These are phyloP conservation scores for Drosophila rufa DNA, from an alignment of 1,140 invertebrate genomes.

Conservation along the genomic window DNA sequence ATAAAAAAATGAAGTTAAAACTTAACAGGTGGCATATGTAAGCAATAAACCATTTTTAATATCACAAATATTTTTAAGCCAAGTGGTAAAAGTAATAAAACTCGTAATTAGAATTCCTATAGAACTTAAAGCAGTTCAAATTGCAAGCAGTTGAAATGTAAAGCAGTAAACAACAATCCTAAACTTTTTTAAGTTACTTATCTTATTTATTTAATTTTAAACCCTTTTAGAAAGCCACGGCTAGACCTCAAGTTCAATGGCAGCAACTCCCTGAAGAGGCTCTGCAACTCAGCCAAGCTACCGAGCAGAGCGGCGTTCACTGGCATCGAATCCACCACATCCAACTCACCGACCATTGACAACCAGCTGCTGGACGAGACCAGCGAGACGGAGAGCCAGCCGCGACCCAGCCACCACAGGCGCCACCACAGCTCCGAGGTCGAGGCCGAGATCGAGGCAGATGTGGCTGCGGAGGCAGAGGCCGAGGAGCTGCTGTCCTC, in stretches of 20 bases:
- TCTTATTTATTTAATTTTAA: background rate
- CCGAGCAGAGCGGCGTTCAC: conserved; percentile 16
- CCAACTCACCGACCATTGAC: conserved; percentile 64
- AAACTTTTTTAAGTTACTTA: background rate
- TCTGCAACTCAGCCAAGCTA: conserved; percentile 35
- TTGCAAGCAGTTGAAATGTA: background rate
- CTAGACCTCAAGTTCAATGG: conserved; percentile 68
- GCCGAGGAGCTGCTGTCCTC: conserved; percentile 35
- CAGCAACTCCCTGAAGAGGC: conserved; percentile 40
- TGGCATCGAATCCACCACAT: conserved; percentile 63
- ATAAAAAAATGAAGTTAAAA: no score
- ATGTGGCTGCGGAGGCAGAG: conserved; percentile 8
- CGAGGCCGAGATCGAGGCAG: conserved; percentile 20
- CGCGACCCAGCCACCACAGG: conserved; percentile 34
- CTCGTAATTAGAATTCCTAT: no score
- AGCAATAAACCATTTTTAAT: no score
- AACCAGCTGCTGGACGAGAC: conserved; percentile 73
- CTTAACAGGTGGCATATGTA: no score
- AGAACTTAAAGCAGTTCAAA: no score
- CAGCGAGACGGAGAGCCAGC: conserved; percentile 46
- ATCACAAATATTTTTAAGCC: no score
- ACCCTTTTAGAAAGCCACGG: conserved; percentile 67
- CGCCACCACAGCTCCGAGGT: conserved; percentile 41
- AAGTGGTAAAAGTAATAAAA: no score
- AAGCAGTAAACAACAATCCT: background rate